Conservation (phyloP, 2,888 invertebrate genomes). For the Eristalis intricaria region DNA sequence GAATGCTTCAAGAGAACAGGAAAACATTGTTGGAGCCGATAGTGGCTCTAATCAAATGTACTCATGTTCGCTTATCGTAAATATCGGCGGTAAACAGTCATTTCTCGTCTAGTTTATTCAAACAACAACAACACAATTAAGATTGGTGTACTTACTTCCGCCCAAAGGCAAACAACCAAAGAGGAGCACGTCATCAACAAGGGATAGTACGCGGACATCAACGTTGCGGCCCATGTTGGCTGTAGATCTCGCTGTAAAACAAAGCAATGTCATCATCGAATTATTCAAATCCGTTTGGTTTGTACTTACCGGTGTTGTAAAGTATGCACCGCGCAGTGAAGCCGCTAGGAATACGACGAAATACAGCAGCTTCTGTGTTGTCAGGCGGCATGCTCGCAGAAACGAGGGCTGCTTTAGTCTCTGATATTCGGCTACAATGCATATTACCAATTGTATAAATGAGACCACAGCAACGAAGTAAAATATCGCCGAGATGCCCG, state of each 20-base stretch:
- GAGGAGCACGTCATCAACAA: conserved; percentile 94
- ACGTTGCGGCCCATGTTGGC: conserved; percentile 92
- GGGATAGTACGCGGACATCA: conserved; percentile 95
- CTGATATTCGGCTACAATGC: conserved; percentile 91
- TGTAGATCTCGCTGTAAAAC: conserved; percentile 87
- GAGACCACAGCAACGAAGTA: conserved; percentile 92
- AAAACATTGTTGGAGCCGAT: neutral
- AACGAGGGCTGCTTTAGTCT: conserved; percentile 92
- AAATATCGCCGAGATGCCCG: conserved; percentile 88
- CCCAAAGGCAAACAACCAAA: conserved; percentile 96
- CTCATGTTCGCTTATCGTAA: neutral
- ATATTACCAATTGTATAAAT: conserved; percentile 91
- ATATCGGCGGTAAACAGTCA: neutral
- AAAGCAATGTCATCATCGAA: conserved; percentile 58
- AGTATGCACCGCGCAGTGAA: conserved; percentile 92
- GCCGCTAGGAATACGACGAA: conserved; percentile 93
- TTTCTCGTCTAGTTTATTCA: neutral
- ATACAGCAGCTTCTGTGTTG: conserved; percentile 94
- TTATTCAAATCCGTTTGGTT: neutral
- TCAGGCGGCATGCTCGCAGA: conserved; percentile 91
- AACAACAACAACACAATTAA: neutral
- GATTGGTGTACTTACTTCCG: conserved; percentile 86
- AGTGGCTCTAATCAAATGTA: neutral
- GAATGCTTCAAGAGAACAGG: neutral
- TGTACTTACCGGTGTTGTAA: conserved; percentile 90